These are phyloP conservation scores for Daphoenositta chrysoptera DNA, from an alignment of 2,113 vertebrate species.

Conservation along the genomic window DNA sequence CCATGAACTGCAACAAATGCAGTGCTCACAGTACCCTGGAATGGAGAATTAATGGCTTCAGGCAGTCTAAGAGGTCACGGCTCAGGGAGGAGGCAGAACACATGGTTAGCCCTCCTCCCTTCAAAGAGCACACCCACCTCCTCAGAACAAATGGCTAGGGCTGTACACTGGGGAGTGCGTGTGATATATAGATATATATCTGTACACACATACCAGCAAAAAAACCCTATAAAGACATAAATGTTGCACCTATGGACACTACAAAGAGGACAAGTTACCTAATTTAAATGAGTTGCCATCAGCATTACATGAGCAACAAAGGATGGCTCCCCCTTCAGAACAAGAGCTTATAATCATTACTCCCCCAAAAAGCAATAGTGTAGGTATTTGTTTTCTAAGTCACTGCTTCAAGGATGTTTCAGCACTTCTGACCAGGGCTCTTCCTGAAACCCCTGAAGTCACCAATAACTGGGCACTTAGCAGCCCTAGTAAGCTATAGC, in stretches of 20 bases:
- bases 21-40: background rate
- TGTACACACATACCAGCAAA: background rate
- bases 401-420: background rate
- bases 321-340: background rate
- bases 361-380: background rate
- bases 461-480: background rate
- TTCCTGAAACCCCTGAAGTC: background rate
- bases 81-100: background rate
- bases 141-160: background rate
- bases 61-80: background rate
- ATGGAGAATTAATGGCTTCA: background rate
- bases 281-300: background rate
- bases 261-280: background rate
- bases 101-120: accelerated
- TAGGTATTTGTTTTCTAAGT: background rate
- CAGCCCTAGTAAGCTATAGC: background rate
- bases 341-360: background rate
- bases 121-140: background rate
- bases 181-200: background rate
- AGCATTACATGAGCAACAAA: background rate
- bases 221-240: background rate
- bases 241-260: background rate
- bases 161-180: background rate
- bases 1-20: background rate
- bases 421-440: background rate